These are phyloP conservation scores for Antechinus stuartii DNA, from an alignment of 2,113 vertebrate species.

Conservation along the genomic window DNA sequence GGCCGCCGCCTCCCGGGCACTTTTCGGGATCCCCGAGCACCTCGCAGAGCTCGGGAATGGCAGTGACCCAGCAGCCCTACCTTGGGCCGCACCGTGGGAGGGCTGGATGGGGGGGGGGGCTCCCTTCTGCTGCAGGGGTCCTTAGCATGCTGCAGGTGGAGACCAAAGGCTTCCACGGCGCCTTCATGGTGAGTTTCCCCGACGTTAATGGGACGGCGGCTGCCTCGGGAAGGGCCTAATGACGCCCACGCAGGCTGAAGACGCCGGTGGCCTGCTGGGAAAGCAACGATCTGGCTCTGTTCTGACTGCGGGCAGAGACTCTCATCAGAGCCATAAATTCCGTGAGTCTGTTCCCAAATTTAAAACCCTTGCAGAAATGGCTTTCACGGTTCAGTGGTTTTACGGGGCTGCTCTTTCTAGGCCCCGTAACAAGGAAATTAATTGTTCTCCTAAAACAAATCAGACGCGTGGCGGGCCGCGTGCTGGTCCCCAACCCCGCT, in stretches of 20 bases:
- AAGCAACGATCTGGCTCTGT: slow-evolving; percentile 90
- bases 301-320: slow-evolving; percentile 91
- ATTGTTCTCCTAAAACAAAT: slow-evolving; percentile 94
- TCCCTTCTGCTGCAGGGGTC: slow-evolving; percentile 79
- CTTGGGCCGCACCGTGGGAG: background rate
- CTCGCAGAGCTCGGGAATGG: background rate
- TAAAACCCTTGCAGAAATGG: slow-evolving; percentile 93
- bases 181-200: slow-evolving; percentile 86
- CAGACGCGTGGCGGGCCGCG: slow-evolving; percentile 88
- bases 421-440: slow-evolving; percentile 95
- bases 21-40: background rate
- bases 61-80: too few species aligned
- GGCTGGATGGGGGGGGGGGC: background rate
- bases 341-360: slow-evolving; percentile 90
- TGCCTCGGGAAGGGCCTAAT: slow-evolving; percentile 92
- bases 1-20: too few species aligned
- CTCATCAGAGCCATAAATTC: slow-evolving; percentile 94
- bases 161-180: slow-evolving; percentile 86
- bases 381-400: slow-evolving; percentile 92
- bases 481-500: slow-evolving; percentile 84
- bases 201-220: slow-evolving; percentile 88
- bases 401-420: slow-evolving; percentile 92
- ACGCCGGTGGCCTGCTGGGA: slow-evolving; percentile 93
- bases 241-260: slow-evolving; percentile 89
- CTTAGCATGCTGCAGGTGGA: slow-evolving; percentile 90